Base-by-base conservation (phyloP, 2,888 invertebrate genomes). In the Drosophila anomalata region DNA sequence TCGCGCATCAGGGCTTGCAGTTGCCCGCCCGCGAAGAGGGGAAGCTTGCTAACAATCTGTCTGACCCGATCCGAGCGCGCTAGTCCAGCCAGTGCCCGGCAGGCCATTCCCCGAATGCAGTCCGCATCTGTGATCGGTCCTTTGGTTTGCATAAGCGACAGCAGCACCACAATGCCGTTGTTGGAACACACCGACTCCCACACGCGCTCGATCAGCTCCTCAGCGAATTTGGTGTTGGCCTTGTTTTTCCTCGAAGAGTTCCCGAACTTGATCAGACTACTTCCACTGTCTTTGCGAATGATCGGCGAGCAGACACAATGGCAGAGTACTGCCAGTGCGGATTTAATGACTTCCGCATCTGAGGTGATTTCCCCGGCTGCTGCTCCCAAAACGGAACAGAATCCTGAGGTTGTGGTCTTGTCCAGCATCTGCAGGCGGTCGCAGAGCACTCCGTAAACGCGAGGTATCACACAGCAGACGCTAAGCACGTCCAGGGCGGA, bases 41-140 rank as follows among this genome's bases (percentile, higher is more conserved):
- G 98, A 73, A 99, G 93, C 92, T 99, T 99, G 81, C 97, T 96
- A 67, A 99, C 96, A 86, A 99, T 99, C 93, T 99, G 99, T 5
- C 96, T 92, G 2, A 99, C 96, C 53, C 97, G 97, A 90, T 97
- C 97, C 59, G 97, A 97, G n/a, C 99, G 93, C 0, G 98, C 97
- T 33, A 99, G 93, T 0, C 99, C 99, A 31, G 97, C 97, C 48
- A 99, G 93, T 4, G 98, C 98, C 79, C 96, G 94, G 90, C 99
- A 99, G 0, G 99, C 98, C 84, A 99, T 93, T 3, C 97, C 97
- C 53, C 99, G 94, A 79, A 99, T 95, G 41, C 96, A 95, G 92
- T 99, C 99, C 14, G 99, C 99, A 93, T 99, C 99, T 1, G 98
- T 98, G 60, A 99, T 97, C 0, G 99, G 99, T 0, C 96, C 95